Evolutionary conservation across 2,888 invertebrate genomes (phyloP), one percentile per base, ranked within the genome.

Genomic region (Scaptomyza parva): DNA sequence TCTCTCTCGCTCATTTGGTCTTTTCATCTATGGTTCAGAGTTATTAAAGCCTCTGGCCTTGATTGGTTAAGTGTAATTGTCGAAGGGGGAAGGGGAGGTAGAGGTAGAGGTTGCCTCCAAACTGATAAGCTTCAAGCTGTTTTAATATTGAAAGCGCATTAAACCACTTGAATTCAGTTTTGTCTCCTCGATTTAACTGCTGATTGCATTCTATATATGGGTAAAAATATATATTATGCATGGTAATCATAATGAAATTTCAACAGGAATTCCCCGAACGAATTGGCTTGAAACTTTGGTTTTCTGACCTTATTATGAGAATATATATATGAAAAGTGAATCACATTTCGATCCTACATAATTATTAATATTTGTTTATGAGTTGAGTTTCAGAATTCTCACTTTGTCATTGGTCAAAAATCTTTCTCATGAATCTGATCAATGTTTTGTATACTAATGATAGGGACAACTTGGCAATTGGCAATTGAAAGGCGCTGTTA

Each of bases 21-120:
- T 30, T 9, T 9, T 9, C 7, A 22, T 18, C 53, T 22, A 17
- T 33, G 39, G 40, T 63, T 1, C 53, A 59, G 66, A 35, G 64
- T 63, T 70, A 70, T 60, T 70, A 62, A 64, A 54, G 41, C 47
- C 28, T 30, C 48, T 65, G 70, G 52, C 48, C 69, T 60, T 61
- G 43, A 28, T 28, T 9, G 30, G 7, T 1, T 14, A 12, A 9
- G 18, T 4, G 2, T n/a, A n/a, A n/a, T n/a, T n/a, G 17, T 28
- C 9, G 9, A 28, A 28, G 28, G 9, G 28, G 7, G 28, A 9
- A 7, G 11, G 28, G 35, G 14, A 2, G 14, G 35, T 14, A 14
- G n/a, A 12, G 6, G 17, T 6, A 11, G n/a, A n/a, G 40, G 39
- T 12, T 7, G 2, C 28, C 18, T 17, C 12, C 22, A 28, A 50